Base-by-base conservation (phyloP, 2,797 vertebrate species). In the Coregonus suidteri region DNA sequence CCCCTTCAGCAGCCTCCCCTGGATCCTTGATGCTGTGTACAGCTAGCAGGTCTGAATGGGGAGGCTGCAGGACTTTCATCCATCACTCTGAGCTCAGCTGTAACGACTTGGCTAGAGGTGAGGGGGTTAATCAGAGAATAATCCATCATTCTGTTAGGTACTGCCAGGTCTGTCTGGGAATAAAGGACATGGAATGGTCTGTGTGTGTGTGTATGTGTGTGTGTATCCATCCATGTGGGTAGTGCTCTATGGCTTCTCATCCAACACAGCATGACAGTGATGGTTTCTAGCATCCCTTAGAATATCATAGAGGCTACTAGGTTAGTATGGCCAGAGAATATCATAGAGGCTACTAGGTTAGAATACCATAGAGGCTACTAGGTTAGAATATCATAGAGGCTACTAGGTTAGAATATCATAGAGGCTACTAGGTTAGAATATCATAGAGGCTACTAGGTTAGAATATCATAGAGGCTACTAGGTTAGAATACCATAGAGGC, bases 71-170 rank as follows among this genome's bases (percentile, higher is more conserved):
- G 25, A 30, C n/a, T 34, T 56, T 56, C 6, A n/a, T 73, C 71
- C 71, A 56, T 70, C 51, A 73, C 16, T 37, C 73, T 35, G 52
- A 41, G 51, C 47, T 47, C 2, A 2, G 75, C 66, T 16, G 14
- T 64, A 73, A 81, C 68, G 68, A 34, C 7, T 20, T 30, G 73
- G 68, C 77, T 77, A 81, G 35, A 74, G 34, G 59, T 18, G 78
- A 88, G 77, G 75, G 73, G 79, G 84, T 89, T 89, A 85, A 73
- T 87, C 76, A 37, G 6, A 54, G 76, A 81, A 84, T 87, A 88
- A 91, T 91, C 84, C 78, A 92, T 91, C 89, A 91, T 86, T 87
- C 88, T 84, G 73, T 91, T 90, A 85, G 81, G 41, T 76, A 79
- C 81, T 86, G 86, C 83, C 87, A 85, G 69, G 78, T 83, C 53